phyloP scores from a whole-genome alignment of 2,888 invertebrate genomes.

The Chrysotoxum bicinctum region DNA sequence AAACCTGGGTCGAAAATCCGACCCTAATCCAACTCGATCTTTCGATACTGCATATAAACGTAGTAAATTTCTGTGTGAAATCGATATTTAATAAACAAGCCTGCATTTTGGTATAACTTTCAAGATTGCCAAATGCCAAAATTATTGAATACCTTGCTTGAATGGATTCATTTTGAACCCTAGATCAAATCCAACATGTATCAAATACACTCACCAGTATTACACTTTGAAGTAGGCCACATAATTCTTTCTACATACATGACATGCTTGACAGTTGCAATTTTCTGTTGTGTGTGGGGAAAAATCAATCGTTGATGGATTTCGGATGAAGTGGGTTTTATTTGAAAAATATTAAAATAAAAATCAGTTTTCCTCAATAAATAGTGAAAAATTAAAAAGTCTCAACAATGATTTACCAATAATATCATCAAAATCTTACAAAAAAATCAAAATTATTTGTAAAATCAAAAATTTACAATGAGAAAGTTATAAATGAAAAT shows the following conservation, averaged over 20 bases:
- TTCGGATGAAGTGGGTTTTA: slow-evolving; percentile 32
- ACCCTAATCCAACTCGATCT: too few relatives aligned
- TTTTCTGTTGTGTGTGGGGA: slow-evolving; percentile 64
- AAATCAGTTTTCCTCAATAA: slow-evolving; percentile 15
- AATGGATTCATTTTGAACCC: neutral
- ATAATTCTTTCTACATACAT: too few relatives aligned
- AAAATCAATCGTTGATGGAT: slow-evolving; percentile 69
- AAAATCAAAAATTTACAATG: neutral
- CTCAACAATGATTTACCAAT: neutral
- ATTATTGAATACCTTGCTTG: too few relatives aligned
- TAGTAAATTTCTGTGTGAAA: too few relatives aligned
- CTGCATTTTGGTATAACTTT: too few relatives aligned
- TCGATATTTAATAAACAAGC: too few relatives aligned
- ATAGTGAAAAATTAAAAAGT: neutral
- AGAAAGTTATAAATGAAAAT: neutral
- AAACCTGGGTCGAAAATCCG: too few relatives aligned
- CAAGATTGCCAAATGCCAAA: too few relatives aligned
- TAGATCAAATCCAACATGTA: neutral
- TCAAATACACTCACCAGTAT: neutral
- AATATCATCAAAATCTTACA: neutral
- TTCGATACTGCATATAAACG: too few relatives aligned
- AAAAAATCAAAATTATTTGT: neutral
- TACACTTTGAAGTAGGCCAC: neutral
- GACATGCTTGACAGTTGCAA: slow-evolving; percentile 33
- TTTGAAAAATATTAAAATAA: slow-evolving; percentile 13